Evolutionary conservation across 2,888 invertebrate genomes (phyloP), one percentile per base, ranked within the genome.

Genomic region (Drosophila tanythrix): DNA sequence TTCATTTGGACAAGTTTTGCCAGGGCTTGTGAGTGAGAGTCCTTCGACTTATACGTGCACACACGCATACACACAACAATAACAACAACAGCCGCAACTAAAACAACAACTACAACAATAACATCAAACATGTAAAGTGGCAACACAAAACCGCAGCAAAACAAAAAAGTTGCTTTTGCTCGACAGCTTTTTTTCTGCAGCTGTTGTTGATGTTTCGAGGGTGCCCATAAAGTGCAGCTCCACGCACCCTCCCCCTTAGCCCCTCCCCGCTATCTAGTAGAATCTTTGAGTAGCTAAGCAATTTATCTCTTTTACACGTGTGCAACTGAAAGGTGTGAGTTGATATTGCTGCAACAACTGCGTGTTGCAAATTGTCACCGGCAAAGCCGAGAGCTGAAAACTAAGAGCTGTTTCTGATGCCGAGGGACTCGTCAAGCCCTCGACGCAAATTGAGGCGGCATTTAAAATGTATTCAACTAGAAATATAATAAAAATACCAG

Each of bases 1-100:
- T 87, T 90, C 89, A 83, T 90, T 90, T 88, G 90, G 82, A 86
- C 87, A 90, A 87, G 80, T 82, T 87, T 90, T 67, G 51, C 68
- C 52, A 40, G 51, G 56, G 89, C 72, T 69, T 71, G 84, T 68
- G 63, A 52, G 63, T 59, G 68, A 13, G 65, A 50, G 51, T 62
- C 68, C 62, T 68, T 76, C 69, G 58, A 33, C 29, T 51, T 62
- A 21, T 46, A 65, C 40, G 46, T 38, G 64, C 35, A 53, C 52
- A 72, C 76, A 70, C 31, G 43, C 40, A 72, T 13, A 40, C 29
- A 53, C 52, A 72, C 64, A 70, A 36, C 53, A 55, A 57, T 68
- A 60, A 59, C 55, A 69, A 55, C 53, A 78, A 53, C 62, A 52
- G 11, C 21, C 33, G 18, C 53, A 55, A 51, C 33, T 33, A 33